These are phyloP conservation scores for Gari tellinella DNA, from an alignment of 2,888 invertebrate species.

Conservation along the genomic window DNA sequence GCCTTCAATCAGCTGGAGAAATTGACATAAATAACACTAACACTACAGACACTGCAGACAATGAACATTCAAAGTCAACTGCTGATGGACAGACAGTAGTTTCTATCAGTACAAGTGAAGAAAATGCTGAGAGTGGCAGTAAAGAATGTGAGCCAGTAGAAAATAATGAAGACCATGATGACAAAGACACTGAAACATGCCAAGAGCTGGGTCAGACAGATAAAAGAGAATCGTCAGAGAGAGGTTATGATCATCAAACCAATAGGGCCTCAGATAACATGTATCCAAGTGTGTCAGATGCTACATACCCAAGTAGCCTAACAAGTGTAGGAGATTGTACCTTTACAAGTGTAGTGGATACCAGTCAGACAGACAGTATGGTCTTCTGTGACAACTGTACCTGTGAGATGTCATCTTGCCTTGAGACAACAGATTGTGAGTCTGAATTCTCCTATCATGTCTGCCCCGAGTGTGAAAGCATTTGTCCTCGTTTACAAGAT, in stretches of 20 bases:
- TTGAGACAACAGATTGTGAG: constrained; percentile 51
- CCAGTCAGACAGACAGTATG: constrained; percentile 48
- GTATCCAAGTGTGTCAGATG: constrained; percentile 22
- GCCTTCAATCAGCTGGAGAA: neutral
- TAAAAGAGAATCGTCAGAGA: constrained; percentile 13
- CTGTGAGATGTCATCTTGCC: constrained; percentile 27
- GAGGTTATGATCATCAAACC: constrained; percentile 5
- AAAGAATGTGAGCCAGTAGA: neutral
- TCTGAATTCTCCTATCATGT: constrained; percentile 47
- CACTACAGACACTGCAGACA: neutral
- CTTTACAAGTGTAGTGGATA: constrained; percentile 36
- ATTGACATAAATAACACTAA: neutral
- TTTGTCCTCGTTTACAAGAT: too few relatives aligned
- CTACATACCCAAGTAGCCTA: constrained; percentile 42
- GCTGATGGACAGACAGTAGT: neutral
- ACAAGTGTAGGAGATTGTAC: constrained; percentile 32
- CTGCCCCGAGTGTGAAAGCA: constrained; percentile 18
- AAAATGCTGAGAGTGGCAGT: neutral
- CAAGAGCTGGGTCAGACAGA: neutral
- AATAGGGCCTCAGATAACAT: neutral
- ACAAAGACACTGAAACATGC: neutral
- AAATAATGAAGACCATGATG: neutral
- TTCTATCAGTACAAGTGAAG: neutral
- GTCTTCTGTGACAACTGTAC: constrained; percentile 38
- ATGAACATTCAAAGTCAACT: neutral